Base-by-base conservation (phyloP, 2,888 invertebrate species). In the Trachelus iudaicus region DNA sequence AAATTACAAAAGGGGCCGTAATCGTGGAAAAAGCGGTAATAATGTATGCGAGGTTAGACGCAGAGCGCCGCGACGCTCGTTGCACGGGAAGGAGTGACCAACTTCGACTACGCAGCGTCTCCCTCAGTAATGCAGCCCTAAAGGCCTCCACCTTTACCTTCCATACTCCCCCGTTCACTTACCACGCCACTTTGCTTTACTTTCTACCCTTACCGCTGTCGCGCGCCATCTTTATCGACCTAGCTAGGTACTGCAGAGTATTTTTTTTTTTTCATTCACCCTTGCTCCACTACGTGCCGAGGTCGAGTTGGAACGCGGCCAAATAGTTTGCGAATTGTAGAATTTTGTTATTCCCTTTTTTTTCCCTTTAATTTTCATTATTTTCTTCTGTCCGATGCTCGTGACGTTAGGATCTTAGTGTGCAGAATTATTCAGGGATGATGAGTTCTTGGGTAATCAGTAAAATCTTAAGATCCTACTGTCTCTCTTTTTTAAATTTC, bases 181-280 rank as follows among this genome's bases (percentile, higher is more conserved):
- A 81, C 79, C 79, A 73, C 56, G 76, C 34, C 76, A 69, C 40
- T 37, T 73, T 76, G 78, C 73, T 79, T 78, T 79, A 69, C 33
- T 81, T 79, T 82, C 79, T 79, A 79, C 77, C 11, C 69, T 77
- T 77, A 73, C 34, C 76, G 81, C 79, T 80, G 80, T 37, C 74
- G 74, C 37, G 68, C 37, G 76, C 71, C 82, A 79, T 78, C 77
- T 80, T 87, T 88, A 88, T 86, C 88, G 88, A 85, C 88, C 86
- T 84, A 68, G 82, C 82, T 80, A 75, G 87, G 84, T 88, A 87
- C 73, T 82, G 81, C 75, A 75, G 71, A 69, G 11, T 69, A 40
- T 75, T 77, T 75, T 69, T 68, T 75, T 69, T 68, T 35, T 3
- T 35, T 73, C 74, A 34, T 30, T 4, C 73, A 15, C 15, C 15